Evolutionary conservation across 2,113 vertebrate species (phyloP).

Genomic region (Nipponia nippon): DNA sequence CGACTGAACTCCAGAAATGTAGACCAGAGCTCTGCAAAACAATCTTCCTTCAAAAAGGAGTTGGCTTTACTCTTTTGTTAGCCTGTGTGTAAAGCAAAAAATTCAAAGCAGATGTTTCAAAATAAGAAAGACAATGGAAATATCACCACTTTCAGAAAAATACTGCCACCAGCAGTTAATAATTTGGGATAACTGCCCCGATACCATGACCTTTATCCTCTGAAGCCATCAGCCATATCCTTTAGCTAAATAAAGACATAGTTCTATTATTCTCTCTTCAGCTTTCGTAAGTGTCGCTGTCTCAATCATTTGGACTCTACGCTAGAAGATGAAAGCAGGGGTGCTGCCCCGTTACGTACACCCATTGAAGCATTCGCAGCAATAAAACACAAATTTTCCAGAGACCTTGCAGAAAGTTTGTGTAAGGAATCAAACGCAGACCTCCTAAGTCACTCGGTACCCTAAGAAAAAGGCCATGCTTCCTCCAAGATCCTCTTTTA

Average conservation of each 20-base stretch:
- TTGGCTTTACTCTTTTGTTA: not conserved
- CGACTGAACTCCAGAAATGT: not conserved
- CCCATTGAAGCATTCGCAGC: not conserved
- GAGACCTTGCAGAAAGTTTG: not conserved
- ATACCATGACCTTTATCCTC: not conserved
- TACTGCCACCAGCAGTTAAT: not conserved
- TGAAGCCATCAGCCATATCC: not conserved
- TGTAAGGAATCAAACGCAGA: not conserved
- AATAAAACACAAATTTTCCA: not conserved
- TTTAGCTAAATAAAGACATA: not conserved
- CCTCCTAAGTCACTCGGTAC: not conserved
- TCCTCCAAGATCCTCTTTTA: not conserved
- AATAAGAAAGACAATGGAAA: not conserved
- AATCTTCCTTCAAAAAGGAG: not conserved
- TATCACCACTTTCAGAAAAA: not conserved
- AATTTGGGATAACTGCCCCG: not conserved
- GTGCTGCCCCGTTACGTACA: not conserved
- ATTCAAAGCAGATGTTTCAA: not conserved
- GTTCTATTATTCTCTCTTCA: not conserved
- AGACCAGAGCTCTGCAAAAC: not conserved
- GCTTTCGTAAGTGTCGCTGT: not conserved
- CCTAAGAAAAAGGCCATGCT: not conserved
- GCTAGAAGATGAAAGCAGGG: not conserved
- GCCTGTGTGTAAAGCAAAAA: not conserved
- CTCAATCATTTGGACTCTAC: not conserved